These are phyloP conservation scores for Dryobotodes eremita DNA, from an alignment of 2,888 invertebrate genomes.

Conservation along the genomic window DNA sequence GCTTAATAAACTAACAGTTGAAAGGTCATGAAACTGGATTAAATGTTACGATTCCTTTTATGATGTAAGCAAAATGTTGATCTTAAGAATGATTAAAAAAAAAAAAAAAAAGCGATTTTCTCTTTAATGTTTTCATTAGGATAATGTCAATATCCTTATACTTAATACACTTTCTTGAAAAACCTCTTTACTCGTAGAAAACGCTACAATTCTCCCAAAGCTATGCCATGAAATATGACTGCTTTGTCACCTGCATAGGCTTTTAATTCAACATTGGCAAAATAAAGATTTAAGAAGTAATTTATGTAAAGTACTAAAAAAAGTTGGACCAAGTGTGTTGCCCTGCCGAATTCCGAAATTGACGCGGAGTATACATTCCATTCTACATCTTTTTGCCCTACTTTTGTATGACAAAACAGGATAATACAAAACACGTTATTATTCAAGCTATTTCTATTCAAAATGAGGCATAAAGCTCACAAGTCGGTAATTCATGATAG, in stretches of 20 bases:
- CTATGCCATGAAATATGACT: not conserved
- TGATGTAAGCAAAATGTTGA: not conserved
- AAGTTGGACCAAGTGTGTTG: not conserved
- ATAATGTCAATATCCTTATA: not conserved
- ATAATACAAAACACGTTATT: not conserved
- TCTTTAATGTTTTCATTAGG: not conserved
- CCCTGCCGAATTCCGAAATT: not conserved
- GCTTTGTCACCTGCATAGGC: not conserved
- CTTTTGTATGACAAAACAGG: not conserved
- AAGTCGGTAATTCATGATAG: conserved; percentile 22
- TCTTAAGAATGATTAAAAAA: not conserved
- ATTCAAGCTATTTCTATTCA: not conserved
- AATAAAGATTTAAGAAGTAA: not conserved
- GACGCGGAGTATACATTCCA: not conserved
- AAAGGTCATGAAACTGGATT: conserved; percentile 6
- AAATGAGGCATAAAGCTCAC: conserved; percentile 2
- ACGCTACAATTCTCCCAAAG: not conserved
- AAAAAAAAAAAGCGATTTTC: not conserved
- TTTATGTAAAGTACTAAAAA: not conserved
- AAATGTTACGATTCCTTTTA: not conserved
- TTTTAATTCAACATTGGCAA: not conserved
- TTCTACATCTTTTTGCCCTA: not conserved
- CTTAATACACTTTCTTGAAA: not conserved
- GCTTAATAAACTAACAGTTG: not conserved
- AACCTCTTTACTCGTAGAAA: not conserved